Conservation (phyloP, 2,113 vertebrate species). For the Hypanus sabinus region DNA sequence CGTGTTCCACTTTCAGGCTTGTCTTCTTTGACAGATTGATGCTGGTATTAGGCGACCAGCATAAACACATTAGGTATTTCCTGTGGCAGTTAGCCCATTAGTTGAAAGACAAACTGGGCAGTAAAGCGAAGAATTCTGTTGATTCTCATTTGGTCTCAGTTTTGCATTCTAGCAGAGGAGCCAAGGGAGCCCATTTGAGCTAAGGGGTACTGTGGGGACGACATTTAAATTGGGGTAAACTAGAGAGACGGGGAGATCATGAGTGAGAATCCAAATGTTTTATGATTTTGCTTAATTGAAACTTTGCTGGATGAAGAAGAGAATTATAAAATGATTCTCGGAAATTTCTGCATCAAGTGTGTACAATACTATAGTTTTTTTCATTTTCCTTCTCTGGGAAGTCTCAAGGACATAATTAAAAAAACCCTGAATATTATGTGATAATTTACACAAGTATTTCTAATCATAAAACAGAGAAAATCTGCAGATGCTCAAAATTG, state of each 20-base stretch:
- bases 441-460: background rate
- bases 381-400: background rate
- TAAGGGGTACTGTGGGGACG: background rate
- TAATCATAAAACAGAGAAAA: background rate
- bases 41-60: background rate
- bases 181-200: background rate
- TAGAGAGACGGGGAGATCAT: background rate
- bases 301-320: background rate
- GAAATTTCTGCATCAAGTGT: background rate
- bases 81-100: background rate
- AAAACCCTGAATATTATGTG: background rate
- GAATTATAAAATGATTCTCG: background rate
- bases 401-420: no score
- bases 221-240: background rate
- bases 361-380: background rate
- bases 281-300: background rate
- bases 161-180: background rate
- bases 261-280: background rate
- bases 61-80: background rate
- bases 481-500: no score
- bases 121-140: background rate
- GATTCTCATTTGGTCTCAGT: background rate
- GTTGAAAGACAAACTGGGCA: background rate
- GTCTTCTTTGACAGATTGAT: background rate
- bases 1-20: background rate